Conservation (phyloP, 2,888 invertebrate genomes). For the Cataglyphis rosenhaueri region DNA sequence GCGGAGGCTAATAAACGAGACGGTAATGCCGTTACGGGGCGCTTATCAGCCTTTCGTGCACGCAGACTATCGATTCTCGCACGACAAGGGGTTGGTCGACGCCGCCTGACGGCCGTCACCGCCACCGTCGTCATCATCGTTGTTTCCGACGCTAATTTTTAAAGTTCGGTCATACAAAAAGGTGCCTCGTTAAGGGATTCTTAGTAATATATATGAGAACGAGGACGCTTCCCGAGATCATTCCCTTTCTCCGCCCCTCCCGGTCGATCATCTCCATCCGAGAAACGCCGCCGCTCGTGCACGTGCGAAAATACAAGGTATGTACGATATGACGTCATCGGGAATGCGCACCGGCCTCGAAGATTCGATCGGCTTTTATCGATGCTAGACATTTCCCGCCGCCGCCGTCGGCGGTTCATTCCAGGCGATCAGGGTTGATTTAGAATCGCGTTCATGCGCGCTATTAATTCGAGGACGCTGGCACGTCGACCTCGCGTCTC, state of each 20-base stretch:
- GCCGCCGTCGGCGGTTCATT: neutral
- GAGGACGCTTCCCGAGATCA: neutral
- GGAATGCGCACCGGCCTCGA: constrained; percentile 52
- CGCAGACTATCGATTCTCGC: constrained; percentile 84
- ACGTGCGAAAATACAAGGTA: constrained; percentile 48
- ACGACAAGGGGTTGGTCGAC: constrained; percentile 70
- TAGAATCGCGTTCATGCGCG: constrained; percentile 43
- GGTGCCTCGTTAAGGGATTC: constrained; percentile 15
- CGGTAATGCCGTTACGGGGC: constrained; percentile 60
- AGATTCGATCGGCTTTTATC: constrained; percentile 45
- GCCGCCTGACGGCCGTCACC: constrained; percentile 65
- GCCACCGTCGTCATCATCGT: constrained; percentile 63
- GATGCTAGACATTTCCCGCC: constrained; percentile 24
- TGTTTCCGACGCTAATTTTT: constrained; percentile 26
- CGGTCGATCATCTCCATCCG: constrained; percentile 25
- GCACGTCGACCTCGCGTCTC: constrained; percentile 39
- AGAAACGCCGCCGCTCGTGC: constrained; percentile 29
- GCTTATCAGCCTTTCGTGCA: constrained; percentile 78
- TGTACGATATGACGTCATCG: constrained; percentile 41
- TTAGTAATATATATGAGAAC: neutral
- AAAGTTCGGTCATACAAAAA: constrained; percentile 8
- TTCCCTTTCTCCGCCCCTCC: neutral
- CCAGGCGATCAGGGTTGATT: constrained; percentile 43
- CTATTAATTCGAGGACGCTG: constrained; percentile 36
- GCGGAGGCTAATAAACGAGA: constrained; percentile 22